Percentiles rank a stretch among this genome's conserved stretches.
phyloP scores from a whole-genome alignment of 1,140 invertebrate genomes.

The Drosophila takahashii region DNA sequence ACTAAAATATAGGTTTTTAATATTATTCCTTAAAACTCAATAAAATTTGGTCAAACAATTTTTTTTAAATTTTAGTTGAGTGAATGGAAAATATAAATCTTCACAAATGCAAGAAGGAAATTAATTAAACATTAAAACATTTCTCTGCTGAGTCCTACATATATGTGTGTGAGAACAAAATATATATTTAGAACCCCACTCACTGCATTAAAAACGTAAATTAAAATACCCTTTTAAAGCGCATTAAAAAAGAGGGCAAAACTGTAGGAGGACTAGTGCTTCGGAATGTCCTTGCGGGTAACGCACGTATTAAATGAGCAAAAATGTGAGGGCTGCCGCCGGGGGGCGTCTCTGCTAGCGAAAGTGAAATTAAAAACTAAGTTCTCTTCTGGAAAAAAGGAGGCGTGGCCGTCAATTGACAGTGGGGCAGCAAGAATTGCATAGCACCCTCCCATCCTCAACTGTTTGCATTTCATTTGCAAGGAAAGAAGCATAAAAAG shows the following conservation, averaged over 20 bases:
- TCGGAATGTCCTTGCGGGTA: conserved; percentile 64
- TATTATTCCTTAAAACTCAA: neutral
- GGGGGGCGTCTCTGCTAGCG: conserved; percentile 17
- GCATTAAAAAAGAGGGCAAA: neutral
- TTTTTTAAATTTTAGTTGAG: no score
- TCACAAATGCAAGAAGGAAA: no score
- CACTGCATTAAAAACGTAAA: neutral
- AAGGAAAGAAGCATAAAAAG: conserved; percentile 29
- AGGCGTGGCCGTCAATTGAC: conserved; percentile 65
- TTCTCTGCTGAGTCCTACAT: neutral
- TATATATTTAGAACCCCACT: neutral
- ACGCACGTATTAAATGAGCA: conserved; percentile 73
- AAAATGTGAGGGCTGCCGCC: conserved; percentile 40
- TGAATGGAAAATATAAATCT: no score
- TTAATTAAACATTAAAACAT: neutral
- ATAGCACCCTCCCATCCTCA: neutral
- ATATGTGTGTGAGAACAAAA: neutral
- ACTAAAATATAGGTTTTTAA: no score
- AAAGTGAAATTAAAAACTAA: conserved; percentile 81
- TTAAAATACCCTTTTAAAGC: neutral
- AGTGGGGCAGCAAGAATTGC: conserved; percentile 12
- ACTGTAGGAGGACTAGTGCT: conserved; percentile 19
- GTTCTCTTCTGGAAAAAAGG: conserved; percentile 36
- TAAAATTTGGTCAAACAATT: no score
- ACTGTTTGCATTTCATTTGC: conserved; percentile 69